A percentile compares a stretch with the other conserved stretches of the same genome.
phyloP scores from a whole-genome alignment of 1,140 invertebrate species.

The Oscheius sp. region DNA sequence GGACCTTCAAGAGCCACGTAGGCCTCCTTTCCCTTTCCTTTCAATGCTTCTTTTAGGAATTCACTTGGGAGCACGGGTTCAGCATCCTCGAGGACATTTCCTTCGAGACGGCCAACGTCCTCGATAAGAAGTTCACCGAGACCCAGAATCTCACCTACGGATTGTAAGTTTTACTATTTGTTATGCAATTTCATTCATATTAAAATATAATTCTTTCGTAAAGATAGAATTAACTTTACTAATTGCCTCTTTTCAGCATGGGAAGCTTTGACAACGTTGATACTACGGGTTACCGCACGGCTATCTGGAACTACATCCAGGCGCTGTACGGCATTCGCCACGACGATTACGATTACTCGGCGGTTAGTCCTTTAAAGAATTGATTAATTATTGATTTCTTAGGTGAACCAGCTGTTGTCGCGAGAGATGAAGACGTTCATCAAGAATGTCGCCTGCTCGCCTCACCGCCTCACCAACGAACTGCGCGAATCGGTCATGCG shows the following conservation, averaged over 20 bases:
- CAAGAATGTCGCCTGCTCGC: background rate
- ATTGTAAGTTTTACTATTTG: slow-evolving; percentile 10
- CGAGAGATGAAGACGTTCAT: slow-evolving; percentile 26
- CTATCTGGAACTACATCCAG: slow-evolving; percentile 30
- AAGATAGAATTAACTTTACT: too few species aligned
- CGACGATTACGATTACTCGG: slow-evolving; percentile 17
- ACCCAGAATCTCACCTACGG: slow-evolving; percentile 5
- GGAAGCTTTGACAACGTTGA: slow-evolving; percentile 12
- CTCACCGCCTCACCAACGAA: background rate
- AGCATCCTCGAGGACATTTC: background rate
- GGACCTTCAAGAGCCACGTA: slow-evolving; percentile 14
- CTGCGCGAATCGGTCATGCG: slow-evolving; percentile 2
- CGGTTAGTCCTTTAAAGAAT: background rate
- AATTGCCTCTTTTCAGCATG: slow-evolving; percentile 19
- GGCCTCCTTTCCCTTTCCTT: background rate
- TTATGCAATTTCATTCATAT: too few species aligned
- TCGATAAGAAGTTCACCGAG: slow-evolving; percentile 6
- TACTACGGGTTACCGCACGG: slow-evolving; percentile 5
- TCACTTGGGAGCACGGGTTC: slow-evolving; percentile 21
- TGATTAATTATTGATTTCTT: background rate
- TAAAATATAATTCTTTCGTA: too few species aligned
- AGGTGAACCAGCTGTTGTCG: slow-evolving; percentile 16
- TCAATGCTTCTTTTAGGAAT: background rate
- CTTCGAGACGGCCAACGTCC: background rate
- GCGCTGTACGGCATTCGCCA: slow-evolving; percentile 20